Conservation (phyloP, 2,797 vertebrate species). For the Poeciliopsis infans region DNA sequence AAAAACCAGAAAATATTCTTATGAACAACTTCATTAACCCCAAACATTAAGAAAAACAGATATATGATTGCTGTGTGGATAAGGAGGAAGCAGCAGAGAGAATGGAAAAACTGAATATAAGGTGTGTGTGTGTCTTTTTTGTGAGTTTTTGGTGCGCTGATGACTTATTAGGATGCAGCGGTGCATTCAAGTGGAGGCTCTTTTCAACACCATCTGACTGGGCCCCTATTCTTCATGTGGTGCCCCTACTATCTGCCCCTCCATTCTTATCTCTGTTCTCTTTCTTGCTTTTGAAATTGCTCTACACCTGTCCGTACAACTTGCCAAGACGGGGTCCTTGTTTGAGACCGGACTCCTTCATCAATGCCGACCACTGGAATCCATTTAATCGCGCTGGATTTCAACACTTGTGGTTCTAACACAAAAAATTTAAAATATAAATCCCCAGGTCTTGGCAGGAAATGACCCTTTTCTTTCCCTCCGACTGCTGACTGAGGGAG, state of each 20-base stretch:
- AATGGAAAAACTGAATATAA: constrained; percentile 33
- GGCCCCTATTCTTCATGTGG: constrained; percentile 63
- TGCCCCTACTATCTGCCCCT: constrained; percentile 36
- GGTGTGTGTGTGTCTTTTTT: constrained; percentile 18
- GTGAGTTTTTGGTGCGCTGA: constrained; percentile 26
- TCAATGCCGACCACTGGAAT: constrained; percentile 44
- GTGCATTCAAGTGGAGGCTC: constrained; percentile 77
- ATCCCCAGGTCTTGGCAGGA: constrained; percentile 40
- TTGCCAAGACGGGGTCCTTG: constrained; percentile 40
- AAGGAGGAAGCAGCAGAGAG: constrained; percentile 49
- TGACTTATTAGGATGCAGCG: constrained; percentile 79
- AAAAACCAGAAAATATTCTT: constrained; percentile 45
- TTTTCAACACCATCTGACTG: constrained; percentile 73
- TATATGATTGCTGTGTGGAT: constrained; percentile 59
- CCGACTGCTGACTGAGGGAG: constrained; percentile 21
- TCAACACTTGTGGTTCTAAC: constrained; percentile 40
- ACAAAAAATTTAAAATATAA: constrained; percentile 5
- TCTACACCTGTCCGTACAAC: constrained; percentile 56
- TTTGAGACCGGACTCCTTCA: constrained; percentile 34
- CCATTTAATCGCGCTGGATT: constrained; percentile 39
- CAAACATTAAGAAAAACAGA: constrained; percentile 20
- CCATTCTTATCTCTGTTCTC: constrained; percentile 33
- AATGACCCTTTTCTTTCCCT: constrained; percentile 25
- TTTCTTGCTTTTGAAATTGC: constrained; percentile 33
- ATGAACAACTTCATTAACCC: constrained; percentile 52